A percentile compares a stretch with the other conserved stretches of the same genome.
Evolutionary conservation across 1,140 invertebrate species (phyloP).

Genomic region (Lerema accius): DNA sequence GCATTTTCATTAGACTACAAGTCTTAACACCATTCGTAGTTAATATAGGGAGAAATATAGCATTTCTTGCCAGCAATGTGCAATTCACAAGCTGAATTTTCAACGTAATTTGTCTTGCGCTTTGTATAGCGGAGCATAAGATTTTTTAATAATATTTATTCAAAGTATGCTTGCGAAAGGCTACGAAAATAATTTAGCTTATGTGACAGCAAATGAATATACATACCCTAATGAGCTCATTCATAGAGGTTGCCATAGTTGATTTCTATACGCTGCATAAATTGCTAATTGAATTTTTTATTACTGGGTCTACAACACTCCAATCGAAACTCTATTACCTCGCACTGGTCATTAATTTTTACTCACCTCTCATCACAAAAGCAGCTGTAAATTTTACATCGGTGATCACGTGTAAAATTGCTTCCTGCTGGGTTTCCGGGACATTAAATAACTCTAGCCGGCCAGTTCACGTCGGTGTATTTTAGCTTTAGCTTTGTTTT

Average conservation of each 20-base stretch:
- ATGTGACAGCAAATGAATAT: too few relatives aligned
- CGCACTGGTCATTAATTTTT: too few relatives aligned
- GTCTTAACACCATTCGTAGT: constrained; percentile 42
- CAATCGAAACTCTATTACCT: too few relatives aligned
- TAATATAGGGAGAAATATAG: constrained; percentile 40
- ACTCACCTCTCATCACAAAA: too few relatives aligned
- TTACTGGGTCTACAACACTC: too few relatives aligned
- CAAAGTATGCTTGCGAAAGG: too few relatives aligned
- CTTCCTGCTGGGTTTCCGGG: not conserved
- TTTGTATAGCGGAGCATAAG: not conserved
- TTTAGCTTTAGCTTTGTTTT: constrained; percentile 29
- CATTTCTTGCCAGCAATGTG: constrained; percentile 16
- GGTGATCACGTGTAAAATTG: not conserved
- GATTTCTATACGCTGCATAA: too few relatives aligned
- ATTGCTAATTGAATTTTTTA: too few relatives aligned
- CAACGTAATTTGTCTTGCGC: constrained; percentile 21
- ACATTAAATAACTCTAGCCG: constrained; percentile 3
- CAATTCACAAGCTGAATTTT: constrained; percentile 25
- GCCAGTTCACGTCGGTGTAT: not conserved
- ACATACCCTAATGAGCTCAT: too few relatives aligned
- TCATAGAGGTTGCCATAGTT: too few relatives aligned
- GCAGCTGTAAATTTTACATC: too few relatives aligned
- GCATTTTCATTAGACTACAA: constrained; percentile 52
- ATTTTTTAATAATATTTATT: not conserved
- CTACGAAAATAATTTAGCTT: too few relatives aligned